Conservation (phyloP, 2,797 vertebrate species). For the Bovichtus diacanthus region DNA sequence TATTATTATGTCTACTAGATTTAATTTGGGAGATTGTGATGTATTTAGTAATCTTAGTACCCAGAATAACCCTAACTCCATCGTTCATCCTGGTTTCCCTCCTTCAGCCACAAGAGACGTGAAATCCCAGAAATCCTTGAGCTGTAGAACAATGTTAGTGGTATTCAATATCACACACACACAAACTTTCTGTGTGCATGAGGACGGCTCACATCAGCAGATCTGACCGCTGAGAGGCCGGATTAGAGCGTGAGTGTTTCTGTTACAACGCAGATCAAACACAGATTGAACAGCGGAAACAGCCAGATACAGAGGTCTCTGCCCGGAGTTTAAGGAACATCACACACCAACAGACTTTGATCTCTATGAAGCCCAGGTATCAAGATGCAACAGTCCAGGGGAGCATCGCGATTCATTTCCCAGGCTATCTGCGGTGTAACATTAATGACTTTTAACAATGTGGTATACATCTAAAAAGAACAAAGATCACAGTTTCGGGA, state of each 20-base stretch:
- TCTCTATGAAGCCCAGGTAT: constrained; percentile 2
- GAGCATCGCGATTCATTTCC: not conserved
- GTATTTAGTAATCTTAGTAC: not conserved
- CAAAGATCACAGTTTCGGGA: not conserved
- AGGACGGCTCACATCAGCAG: constrained; percentile 44
- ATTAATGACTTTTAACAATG: not conserved
- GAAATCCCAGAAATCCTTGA: constrained; percentile 38
- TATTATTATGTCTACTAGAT: too few relatives aligned
- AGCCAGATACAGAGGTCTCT: constrained; percentile 38
- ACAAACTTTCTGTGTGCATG: not conserved
- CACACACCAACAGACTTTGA: constrained; percentile 7
- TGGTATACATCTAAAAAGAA: not conserved
- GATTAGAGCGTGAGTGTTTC: constrained; percentile 34
- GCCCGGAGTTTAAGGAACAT: constrained; percentile 13
- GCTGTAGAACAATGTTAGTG: constrained; percentile 22
- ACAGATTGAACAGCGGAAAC: constrained; percentile 23
- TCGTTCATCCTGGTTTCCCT: constrained; percentile 11
- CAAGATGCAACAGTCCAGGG: not conserved
- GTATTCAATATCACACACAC: constrained; percentile 24
- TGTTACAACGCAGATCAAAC: constrained; percentile 35
- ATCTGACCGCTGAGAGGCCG: constrained; percentile 20
- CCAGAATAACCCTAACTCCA: not conserved
- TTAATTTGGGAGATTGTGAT: too few relatives aligned
- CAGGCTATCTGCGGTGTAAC: not conserved
- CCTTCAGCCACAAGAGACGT: constrained; percentile 15